Conservation (phyloP, 2,888 invertebrate species). For the Nomada goodeniana region DNA sequence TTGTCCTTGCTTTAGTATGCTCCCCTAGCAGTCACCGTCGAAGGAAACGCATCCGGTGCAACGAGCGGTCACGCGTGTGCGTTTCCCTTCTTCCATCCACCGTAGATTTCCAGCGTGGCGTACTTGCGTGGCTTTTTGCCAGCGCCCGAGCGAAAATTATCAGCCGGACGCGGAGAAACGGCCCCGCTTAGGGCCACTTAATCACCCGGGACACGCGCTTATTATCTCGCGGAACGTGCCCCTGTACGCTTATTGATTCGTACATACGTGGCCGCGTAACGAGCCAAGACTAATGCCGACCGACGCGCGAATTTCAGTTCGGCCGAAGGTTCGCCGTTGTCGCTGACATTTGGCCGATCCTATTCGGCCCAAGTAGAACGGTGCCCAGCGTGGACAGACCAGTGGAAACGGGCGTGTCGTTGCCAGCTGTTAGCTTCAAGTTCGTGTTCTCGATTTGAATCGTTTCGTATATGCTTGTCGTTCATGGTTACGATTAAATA, state of each 20-base stretch:
- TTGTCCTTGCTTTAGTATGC: conserved; percentile 58
- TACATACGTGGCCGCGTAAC: conserved; percentile 20
- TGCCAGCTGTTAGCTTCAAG: no score
- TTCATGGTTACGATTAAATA: no score
- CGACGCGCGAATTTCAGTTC: conserved; percentile 23
- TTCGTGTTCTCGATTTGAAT: no score
- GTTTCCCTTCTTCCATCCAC: conserved; percentile 9
- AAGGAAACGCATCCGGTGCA: conserved; percentile 61
- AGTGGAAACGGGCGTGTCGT: no score
- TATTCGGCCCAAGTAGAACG: background rate
- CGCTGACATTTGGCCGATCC: background rate
- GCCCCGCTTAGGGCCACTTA: conserved; percentile 15
- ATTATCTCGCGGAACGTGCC: conserved; percentile 36
- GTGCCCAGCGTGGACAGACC: background rate
- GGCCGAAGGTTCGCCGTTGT: background rate
- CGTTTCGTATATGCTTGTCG: no score
- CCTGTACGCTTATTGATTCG: conserved; percentile 35
- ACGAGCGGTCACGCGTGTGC: conserved; percentile 56
- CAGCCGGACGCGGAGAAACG: background rate
- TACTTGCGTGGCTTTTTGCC: conserved; percentile 16
- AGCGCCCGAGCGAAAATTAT: conserved; percentile 16
- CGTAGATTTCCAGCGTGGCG: background rate
- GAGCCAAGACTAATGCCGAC: conserved; percentile 25
- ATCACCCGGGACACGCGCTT: conserved; percentile 43
- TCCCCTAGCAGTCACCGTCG: conserved; percentile 32